Base-by-base conservation (phyloP, 1,140 invertebrate species). In the Calliphora vicina region DNA sequence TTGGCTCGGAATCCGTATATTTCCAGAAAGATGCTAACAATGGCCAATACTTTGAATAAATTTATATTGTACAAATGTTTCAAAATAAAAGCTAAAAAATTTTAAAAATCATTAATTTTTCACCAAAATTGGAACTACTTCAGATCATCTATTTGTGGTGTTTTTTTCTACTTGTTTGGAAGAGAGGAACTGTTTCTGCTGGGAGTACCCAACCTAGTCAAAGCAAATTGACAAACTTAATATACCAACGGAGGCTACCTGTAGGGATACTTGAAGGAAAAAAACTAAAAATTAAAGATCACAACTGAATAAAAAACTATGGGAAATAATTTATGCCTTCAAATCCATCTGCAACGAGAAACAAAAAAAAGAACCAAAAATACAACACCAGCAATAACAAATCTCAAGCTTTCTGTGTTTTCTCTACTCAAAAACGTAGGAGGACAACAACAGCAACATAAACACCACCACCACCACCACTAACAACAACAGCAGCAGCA, bases 251-350 rank as follows among this genome's bases (percentile, higher is more conserved):
- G 35, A 35, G n/a, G n/a, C n/a, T n/a, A n/a, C n/a, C 35, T 42
- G 20, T 26, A 35, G 35, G 35, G 35, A 5, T 35, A 35, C 1
- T 35, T 35, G 0, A 35, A 35, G 10, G 10, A 35, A 35, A 83
- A 26, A 80, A 83, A 61, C 71, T 81, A 57, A 35, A 80, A 78
- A 13, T 43, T 78, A 17, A 78, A 78, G 35, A 78, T 78, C 35
- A 13, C 35, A 45, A 43, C 35, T 43, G 42, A 78, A 42, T 78
- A 45, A 86, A 88, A 89, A 89, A 27, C 88, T 87, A 89, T 87
- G 88, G 87, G 85, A 86, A 89, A 89, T 89, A 89, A 89, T 89
- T 89, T 89, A 89, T 89, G 88, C 88, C 85, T 86, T 85, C 86
- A 26, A 50, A 85, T 84, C 84, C 80, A 67, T 35, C 27, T 78